A percentile compares a stretch with the other conserved stretches of the same genome.
These are phyloP conservation scores for Heliconius cydno DNA, from an alignment of 2,888 invertebrate species.

Conservation along the genomic window DNA sequence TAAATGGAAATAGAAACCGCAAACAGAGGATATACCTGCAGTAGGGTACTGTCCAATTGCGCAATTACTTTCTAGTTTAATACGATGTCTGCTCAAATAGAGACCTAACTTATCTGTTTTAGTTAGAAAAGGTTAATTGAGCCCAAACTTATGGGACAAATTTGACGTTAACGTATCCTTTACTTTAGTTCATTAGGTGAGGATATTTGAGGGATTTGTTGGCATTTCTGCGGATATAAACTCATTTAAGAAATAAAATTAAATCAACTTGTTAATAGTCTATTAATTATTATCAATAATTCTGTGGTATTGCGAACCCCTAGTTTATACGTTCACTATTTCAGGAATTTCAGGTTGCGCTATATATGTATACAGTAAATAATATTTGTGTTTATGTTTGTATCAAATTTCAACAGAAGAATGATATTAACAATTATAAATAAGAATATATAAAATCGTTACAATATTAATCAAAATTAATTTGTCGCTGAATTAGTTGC, in stretches of 20 bases:
- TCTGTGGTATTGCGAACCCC: not conserved
- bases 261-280: not conserved
- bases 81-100: not conserved
- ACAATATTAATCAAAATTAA: not conserved
- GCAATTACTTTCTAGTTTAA: not conserved
- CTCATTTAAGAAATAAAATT: not conserved
- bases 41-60: not conserved
- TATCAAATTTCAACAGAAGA: not conserved
- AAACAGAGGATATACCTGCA: not conserved
- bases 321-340: not conserved
- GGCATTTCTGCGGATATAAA: not conserved
- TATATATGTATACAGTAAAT: not conserved
- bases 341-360: not conserved
- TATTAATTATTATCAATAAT: not conserved
- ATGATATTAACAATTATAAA: not conserved
- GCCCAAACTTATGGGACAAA: not conserved
- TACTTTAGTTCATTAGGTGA: not conserved
- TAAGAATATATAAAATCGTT: not conserved
- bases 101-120: not conserved
- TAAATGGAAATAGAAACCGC: not conserved
- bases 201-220: not conserved
- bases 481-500: no score
- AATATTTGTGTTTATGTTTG: not conserved
- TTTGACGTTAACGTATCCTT: not conserved
- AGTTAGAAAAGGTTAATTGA: slow-evolving; percentile 17